Percentiles rank a stretch among this genome's conserved stretches.
phyloP scores from a whole-genome alignment of 2,888 invertebrate species.

The Hypena proboscidalis region DNA sequence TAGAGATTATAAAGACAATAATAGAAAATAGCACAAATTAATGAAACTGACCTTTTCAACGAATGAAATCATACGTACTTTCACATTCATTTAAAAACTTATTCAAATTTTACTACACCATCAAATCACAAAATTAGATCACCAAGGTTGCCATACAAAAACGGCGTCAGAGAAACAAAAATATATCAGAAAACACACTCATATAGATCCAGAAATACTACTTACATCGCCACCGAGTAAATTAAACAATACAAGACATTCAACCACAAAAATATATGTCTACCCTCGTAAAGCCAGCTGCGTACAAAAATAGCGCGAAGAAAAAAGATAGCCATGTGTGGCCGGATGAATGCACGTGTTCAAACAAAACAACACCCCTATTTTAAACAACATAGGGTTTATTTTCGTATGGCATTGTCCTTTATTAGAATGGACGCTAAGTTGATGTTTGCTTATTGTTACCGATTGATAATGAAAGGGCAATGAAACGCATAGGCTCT shows the following conservation, averaged over 20 bases:
- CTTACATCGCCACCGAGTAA: slow-evolving; percentile 26
- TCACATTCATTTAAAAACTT: slow-evolving; percentile 9
- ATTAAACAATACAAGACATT: slow-evolving; percentile 22
- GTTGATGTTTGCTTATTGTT: slow-evolving; percentile 44
- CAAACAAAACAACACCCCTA: slow-evolving; percentile 38
- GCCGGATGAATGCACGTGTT: slow-evolving; percentile 48
- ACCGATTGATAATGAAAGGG: slow-evolving; percentile 40
- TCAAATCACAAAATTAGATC: slow-evolving; percentile 36
- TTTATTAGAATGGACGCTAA: slow-evolving; percentile 43
- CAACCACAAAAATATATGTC: slow-evolving; percentile 40
- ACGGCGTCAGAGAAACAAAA: slow-evolving; percentile 27
- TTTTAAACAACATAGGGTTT: slow-evolving; percentile 34
- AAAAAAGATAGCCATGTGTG: slow-evolving; percentile 62
- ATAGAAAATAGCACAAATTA: too few species aligned
- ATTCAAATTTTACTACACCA: slow-evolving; percentile 4
- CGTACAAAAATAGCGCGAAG: slow-evolving; percentile 55
- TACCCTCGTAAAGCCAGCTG: slow-evolving; percentile 64
- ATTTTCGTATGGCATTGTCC: slow-evolving; percentile 36
- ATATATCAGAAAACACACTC: slow-evolving; percentile 23
- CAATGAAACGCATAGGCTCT: slow-evolving; percentile 38
- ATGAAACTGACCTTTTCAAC: too few species aligned
- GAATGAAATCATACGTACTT: slow-evolving; percentile 15
- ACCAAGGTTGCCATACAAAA: slow-evolving; percentile 19
- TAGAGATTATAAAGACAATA: too few species aligned
- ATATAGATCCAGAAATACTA: slow-evolving; percentile 25